Evolutionary conservation across 2,888 invertebrate genomes (phyloP).

Genomic region (Notodonta ziczac): DNA sequence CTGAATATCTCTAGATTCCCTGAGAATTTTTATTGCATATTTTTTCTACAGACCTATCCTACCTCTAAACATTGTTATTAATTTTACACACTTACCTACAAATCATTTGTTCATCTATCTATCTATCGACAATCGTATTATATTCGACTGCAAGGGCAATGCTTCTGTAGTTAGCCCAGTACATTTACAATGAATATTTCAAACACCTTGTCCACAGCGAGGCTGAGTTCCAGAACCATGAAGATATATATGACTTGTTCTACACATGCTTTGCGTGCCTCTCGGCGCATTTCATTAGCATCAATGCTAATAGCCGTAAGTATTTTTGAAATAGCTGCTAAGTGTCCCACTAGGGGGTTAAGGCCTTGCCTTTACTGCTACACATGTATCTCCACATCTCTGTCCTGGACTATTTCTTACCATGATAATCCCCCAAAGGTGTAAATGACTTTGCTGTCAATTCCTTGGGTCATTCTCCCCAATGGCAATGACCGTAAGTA

Average conservation of each 20-base stretch:
- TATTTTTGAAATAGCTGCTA: no score
- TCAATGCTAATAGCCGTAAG: conserved; percentile 89
- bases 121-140: no score
- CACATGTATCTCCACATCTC: no score
- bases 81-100: not conserved
- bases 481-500: conserved; percentile 41
- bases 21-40: no score
- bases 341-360: no score
- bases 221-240: conserved; percentile 92
- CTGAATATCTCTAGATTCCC: no score
- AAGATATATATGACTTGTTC: conserved; percentile 92
- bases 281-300: conserved; percentile 93
- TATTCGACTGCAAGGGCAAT: conserved; percentile 13
- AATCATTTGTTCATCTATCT: not conserved
- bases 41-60: no score
- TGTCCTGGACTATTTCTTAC: no score
- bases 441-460: no score
- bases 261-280: conserved; percentile 95
- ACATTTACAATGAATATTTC: conserved; percentile 12
- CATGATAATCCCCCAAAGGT: no score
- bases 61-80: not conserved
- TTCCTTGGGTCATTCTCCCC: no score
- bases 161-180: conserved; percentile 12
- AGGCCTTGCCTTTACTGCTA: no score
- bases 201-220: conserved; percentile 85